A percentile compares a stretch with the other conserved stretches of the same genome.
Evolutionary conservation across 1,140 invertebrate genomes (phyloP).

Genomic region (Drosophila pachea): DNA sequence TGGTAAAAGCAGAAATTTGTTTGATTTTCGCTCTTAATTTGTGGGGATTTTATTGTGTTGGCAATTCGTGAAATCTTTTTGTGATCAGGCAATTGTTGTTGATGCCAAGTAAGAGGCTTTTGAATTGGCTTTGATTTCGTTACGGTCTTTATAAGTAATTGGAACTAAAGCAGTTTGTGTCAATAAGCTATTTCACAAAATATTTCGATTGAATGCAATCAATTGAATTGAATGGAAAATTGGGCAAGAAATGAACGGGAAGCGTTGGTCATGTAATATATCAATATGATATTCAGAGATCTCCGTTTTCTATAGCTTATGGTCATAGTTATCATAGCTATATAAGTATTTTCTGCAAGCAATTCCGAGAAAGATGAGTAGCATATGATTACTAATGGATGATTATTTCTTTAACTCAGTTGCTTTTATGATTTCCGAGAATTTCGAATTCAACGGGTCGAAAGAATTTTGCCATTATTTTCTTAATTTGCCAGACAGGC

Average conservation of each 20-base stretch:
- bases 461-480: neutral
- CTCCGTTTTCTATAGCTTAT: too few species aligned
- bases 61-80: conserved; percentile 10
- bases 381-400: neutral
- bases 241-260: neutral
- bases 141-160: conserved; percentile 37
- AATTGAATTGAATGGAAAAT: neutral
- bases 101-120: conserved; percentile 33
- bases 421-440: neutral
- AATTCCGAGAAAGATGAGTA: neutral
- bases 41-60: conserved; percentile 10
- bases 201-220: conserved; percentile 31
- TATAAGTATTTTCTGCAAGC: too few species aligned
- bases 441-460: neutral
- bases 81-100: conserved; percentile 12
- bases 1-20: conserved; percentile 20
- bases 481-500: neutral
- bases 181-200: conserved; percentile 37
- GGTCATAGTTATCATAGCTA: too few species aligned
- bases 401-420: neutral
- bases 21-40: conserved; percentile 32
- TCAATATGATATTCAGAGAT: too few species aligned
- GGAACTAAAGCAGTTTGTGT: conserved; percentile 36
- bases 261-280: too few species aligned
- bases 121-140: conserved; percentile 32